phyloP scores from a whole-genome alignment of 2,888 invertebrate species.

The Exephanes ischioxanthus region DNA sequence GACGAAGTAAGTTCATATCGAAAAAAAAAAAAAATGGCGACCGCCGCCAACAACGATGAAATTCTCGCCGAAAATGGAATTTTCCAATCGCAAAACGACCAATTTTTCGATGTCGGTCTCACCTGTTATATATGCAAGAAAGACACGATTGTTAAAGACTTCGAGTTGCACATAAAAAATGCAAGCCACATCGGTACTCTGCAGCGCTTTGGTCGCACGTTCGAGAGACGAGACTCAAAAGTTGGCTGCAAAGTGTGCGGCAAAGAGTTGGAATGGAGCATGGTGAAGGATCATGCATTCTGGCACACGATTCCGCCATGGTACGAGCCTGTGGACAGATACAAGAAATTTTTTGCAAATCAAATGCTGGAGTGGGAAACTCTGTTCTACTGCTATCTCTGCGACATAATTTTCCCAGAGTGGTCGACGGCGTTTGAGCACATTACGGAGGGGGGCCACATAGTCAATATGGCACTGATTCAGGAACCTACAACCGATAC shows the following conservation, averaged over 20 bases:
- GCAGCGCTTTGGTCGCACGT: neutral
- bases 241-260: slow-evolving; percentile 19
- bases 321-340: slow-evolving; percentile 4
- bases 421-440: slow-evolving; percentile 37
- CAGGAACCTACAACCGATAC: neutral
- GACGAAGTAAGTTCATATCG: neutral
- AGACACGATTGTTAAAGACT: neutral
- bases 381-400: slow-evolving; percentile 31
- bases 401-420: slow-evolving; percentile 35
- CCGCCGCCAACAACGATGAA: neutral
- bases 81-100: neutral
- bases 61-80: slow-evolving; percentile 10
- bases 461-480: neutral
- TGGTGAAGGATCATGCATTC: neutral
- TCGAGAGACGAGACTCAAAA: neutral
- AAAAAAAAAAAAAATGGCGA: slow-evolving; percentile 20
- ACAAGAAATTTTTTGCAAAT: slow-evolving; percentile 41
- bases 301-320: slow-evolving; percentile 29
- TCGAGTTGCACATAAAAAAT: neutral
- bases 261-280: neutral
- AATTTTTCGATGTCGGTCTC: neutral
- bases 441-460: neutral
- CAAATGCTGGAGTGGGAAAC: slow-evolving; percentile 20
- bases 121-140: slow-evolving; percentile 4
- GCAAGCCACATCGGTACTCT: neutral